Conservation (phyloP, 2,113 vertebrate species). For the Zingel zingel region DNA sequence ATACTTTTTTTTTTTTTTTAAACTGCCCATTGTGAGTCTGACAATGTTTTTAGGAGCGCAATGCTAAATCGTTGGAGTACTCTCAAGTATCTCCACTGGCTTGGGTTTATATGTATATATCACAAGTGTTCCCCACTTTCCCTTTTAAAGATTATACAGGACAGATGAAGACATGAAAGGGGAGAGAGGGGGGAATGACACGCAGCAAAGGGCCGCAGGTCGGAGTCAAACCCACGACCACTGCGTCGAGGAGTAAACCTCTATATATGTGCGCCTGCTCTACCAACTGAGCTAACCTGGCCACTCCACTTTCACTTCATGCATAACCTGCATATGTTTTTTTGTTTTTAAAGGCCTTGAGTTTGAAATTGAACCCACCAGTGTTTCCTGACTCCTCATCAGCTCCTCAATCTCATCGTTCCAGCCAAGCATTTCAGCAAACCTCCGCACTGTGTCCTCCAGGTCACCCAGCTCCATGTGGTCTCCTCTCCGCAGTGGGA, state of each 20-base stretch:
- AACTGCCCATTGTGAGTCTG: too few species aligned
- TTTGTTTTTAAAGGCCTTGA: background rate
- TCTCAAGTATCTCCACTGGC: background rate
- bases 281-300: too few species aligned
- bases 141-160: background rate
- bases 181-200: too few species aligned
- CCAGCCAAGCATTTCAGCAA: conserved; percentile 83
- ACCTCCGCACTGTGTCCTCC: conserved; percentile 73
- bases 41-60: too few species aligned
- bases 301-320: background rate
- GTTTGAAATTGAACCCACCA: conserved; percentile 48
- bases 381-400: conserved; percentile 75
- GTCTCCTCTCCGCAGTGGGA: conserved; percentile 77
- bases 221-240: too few species aligned
- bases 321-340: background rate
- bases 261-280: too few species aligned
- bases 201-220: too few species aligned
- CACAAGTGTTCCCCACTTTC: background rate
- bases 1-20: too few species aligned
- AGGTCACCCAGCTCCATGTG: conserved; percentile 84
- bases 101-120: background rate
- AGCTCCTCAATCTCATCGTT: conserved; percentile 79
- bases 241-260: too few species aligned
- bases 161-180: too few species aligned
- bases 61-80: background rate